These are phyloP conservation scores for Lasioglossum pauxillum DNA, from an alignment of 2,888 invertebrate genomes.

Conservation along the genomic window DNA sequence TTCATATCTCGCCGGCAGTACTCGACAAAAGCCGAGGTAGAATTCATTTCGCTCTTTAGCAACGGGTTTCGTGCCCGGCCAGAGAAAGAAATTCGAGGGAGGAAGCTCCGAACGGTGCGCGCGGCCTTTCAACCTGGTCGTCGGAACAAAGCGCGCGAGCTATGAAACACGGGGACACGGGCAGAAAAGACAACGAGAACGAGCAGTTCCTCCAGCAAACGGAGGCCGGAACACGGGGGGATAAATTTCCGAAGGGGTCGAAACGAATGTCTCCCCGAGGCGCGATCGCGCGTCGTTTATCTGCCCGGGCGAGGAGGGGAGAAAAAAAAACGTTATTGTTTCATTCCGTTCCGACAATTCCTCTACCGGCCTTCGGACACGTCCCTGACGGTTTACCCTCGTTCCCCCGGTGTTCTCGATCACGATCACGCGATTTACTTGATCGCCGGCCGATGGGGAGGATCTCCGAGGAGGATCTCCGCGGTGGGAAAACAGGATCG, in stretches of 20 bases:
- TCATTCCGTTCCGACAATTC: constrained; percentile 55
- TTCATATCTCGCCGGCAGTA: not conserved
- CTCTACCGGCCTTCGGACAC: constrained; percentile 34
- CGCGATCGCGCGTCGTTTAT: constrained; percentile 63
- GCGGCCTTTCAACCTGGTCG: not conserved
- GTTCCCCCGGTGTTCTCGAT: constrained; percentile 32
- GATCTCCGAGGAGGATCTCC: constrained; percentile 15
- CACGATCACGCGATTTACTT: constrained; percentile 39
- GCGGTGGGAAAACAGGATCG: constrained; percentile 1
- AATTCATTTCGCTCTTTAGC: not conserved
- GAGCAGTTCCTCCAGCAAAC: constrained; percentile 36
- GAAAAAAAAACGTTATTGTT: constrained; percentile 67
- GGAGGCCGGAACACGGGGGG: constrained; percentile 34
- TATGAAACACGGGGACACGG: constrained; percentile 7
- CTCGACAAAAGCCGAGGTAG: not conserved
- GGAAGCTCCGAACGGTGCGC: not conserved
- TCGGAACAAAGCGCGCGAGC: constrained; percentile 10
- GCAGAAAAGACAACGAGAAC: constrained; percentile 7
- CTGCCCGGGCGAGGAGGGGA: constrained; percentile 35
- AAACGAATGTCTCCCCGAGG: constrained; percentile 68
- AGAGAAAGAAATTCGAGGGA: not conserved
- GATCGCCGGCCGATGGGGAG: constrained; percentile 20
- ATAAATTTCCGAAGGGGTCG: constrained; percentile 62
- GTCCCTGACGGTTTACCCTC: constrained; percentile 40
- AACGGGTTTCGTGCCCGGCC: not conserved